These are phyloP conservation scores for Hydriomena furcata DNA, from an alignment of 2,888 invertebrate genomes.

Conservation along the genomic window DNA sequence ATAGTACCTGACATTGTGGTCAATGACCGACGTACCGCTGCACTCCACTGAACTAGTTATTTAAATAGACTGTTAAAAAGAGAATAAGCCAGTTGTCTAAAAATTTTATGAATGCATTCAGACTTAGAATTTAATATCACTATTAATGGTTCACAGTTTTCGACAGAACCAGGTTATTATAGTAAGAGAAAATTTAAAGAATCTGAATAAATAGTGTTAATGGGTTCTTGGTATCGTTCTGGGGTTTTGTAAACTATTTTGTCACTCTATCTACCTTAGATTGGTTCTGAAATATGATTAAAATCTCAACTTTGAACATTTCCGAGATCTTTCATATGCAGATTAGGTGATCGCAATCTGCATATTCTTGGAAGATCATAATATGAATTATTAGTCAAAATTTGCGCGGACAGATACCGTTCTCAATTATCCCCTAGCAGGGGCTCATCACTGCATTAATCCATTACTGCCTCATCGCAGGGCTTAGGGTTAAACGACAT, in stretches of 20 bases:
- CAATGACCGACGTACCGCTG: background rate
- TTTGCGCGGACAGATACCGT: constrained; percentile 8
- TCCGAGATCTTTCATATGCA: constrained; percentile 1
- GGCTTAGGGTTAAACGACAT: constrained; percentile 73
- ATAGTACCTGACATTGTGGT: constrained; percentile 1
- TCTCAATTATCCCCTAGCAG: constrained; percentile 15
- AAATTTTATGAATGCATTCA: no score
- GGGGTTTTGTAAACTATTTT: no score
- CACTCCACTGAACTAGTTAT: constrained; percentile 7
- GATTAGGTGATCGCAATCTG: constrained; percentile 8
- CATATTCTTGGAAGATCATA: constrained; percentile 18
- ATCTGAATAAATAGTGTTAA: no score
- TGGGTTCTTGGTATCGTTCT: no score
- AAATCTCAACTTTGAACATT: no score
- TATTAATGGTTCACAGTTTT: no score
- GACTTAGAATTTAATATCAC: no score
- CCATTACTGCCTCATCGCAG: constrained; percentile 69
- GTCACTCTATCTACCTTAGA: no score
- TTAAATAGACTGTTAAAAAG: background rate
- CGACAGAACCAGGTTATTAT: background rate
- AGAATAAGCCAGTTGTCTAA: no score
- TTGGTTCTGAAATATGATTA: no score
- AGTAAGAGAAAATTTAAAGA: no score
- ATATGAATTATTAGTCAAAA: constrained; percentile 14
- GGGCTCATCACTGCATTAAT: constrained; percentile 49